These are phyloP conservation scores for Puffinus mauretanicus DNA, from an alignment of 2,113 vertebrate genomes.

Conservation along the genomic window DNA sequence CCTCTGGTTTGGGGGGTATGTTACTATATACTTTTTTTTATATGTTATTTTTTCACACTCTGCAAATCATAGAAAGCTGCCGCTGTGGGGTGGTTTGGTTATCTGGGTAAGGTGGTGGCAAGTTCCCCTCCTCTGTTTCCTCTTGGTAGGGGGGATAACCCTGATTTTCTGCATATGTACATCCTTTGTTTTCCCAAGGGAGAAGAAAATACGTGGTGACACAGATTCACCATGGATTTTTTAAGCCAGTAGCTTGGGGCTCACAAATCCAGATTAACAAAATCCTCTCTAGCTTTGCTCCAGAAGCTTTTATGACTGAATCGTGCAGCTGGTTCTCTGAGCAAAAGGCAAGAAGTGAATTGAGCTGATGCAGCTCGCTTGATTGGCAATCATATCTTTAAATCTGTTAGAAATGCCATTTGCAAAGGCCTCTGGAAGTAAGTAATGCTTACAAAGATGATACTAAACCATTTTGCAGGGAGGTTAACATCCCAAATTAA, in stretches of 20 bases:
- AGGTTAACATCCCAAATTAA: background rate
- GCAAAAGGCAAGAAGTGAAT: slow-evolving; percentile 2
- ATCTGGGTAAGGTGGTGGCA: background rate
- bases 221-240: slow-evolving; percentile 26
- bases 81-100: background rate
- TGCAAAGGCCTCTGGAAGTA: background rate
- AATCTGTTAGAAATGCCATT: background rate
- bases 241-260: background rate
- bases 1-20: rapidly evolving
- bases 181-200: background rate
- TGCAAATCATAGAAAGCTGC: slow-evolving; percentile 9
- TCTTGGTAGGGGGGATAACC: background rate
- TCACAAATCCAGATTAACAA: slow-evolving; percentile 44
- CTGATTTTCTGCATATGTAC: background rate
- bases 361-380: background rate
- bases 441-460: background rate
- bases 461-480: background rate
- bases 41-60: background rate
- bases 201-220: background rate
- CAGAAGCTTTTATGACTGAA: background rate
- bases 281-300: slow-evolving; percentile 19
- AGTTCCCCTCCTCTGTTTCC: background rate
- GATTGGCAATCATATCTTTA: background rate
- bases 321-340: background rate
- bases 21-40: no score